A percentile compares a stretch with the other conserved stretches of the same genome.
Conservation (phyloP, 2,113 vertebrate genomes). For the Brachyistius frenatus region DNA sequence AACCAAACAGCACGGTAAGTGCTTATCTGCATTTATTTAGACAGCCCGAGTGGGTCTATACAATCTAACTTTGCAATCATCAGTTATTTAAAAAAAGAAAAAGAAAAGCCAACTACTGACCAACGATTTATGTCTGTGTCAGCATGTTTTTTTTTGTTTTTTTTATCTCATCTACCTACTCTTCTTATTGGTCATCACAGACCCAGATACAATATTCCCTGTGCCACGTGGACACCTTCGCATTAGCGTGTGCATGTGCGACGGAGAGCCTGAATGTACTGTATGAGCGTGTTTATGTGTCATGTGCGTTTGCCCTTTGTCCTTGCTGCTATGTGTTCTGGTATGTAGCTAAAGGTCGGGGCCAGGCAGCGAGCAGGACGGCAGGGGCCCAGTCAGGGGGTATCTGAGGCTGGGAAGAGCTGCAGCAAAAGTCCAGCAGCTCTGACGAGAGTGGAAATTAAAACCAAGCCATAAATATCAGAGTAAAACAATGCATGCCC, state of each 20-base stretch:
- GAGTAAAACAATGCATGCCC: constrained; percentile 46
- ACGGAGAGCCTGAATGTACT: constrained; percentile 14
- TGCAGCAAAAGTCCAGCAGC: constrained; percentile 64
- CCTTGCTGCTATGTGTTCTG: constrained; percentile 83
- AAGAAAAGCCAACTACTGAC: too few relatives aligned
- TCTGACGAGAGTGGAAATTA: constrained; percentile 47
- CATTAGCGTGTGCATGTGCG: constrained; percentile 18
- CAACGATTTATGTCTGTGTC: neutral
- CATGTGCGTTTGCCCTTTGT: constrained; percentile 81
- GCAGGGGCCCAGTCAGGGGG: constrained; percentile 78
- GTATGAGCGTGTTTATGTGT: constrained; percentile 50
- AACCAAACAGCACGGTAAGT: too few relatives aligned
- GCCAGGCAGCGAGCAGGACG: constrained; percentile 70
- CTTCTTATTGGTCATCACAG: constrained; percentile 17
- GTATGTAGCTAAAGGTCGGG: constrained; percentile 85
- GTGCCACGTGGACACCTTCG: constrained; percentile 22
- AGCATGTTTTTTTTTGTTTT: neutral
- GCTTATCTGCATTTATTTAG: too few relatives aligned
- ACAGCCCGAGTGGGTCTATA: too few relatives aligned
- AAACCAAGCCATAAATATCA: constrained; percentile 19
- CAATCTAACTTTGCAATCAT: too few relatives aligned
- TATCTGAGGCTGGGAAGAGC: constrained; percentile 56
- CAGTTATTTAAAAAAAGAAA: too few relatives aligned
- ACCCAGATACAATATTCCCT: constrained; percentile 4
- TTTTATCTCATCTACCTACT: neutral